Conservation (phyloP, 2,888 invertebrate genomes). For the Diplazon laetatorius region DNA sequence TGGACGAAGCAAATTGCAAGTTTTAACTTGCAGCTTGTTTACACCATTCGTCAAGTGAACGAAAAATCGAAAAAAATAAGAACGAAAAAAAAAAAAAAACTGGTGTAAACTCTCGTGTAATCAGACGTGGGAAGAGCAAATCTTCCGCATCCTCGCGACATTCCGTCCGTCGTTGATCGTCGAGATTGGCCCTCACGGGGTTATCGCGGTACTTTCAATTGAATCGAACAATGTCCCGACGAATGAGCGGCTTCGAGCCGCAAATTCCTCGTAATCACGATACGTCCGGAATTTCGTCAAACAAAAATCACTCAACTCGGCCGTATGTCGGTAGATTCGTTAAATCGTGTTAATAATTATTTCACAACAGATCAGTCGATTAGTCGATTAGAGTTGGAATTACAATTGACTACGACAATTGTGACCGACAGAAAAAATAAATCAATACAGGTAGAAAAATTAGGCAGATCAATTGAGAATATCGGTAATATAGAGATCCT, state of each 20-base stretch:
- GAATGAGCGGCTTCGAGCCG: slow-evolving; percentile 4
- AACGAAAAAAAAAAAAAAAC: slow-evolving; percentile 14
- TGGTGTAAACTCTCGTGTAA: slow-evolving; percentile 58
- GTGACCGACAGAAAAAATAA: too few species aligned
- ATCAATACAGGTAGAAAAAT: too few species aligned
- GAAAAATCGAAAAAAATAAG: slow-evolving; percentile 21
- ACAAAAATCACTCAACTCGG: neutral
- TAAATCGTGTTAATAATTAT: too few species aligned
- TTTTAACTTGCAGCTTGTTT: too few species aligned
- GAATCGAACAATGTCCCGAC: slow-evolving; percentile 37
- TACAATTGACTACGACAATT: too few species aligned
- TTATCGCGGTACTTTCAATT: slow-evolving; percentile 34
- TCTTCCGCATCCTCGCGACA: slow-evolving; percentile 63
- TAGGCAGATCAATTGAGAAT: too few species aligned
- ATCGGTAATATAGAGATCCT: too few species aligned
- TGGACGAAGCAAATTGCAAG: too few species aligned
- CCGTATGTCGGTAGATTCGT: too few species aligned
- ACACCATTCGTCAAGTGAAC: too few species aligned
- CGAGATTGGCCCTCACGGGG: slow-evolving; percentile 45
- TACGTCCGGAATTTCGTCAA: slow-evolving; percentile 11
- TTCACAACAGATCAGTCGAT: too few species aligned
- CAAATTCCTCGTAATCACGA: slow-evolving; percentile 12
- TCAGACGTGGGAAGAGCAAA: slow-evolving; percentile 66
- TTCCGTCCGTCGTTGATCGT: slow-evolving; percentile 48
- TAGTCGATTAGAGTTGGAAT: too few species aligned